Percentiles rank a stretch among this genome's conserved stretches.
Conservation (phyloP, 2,113 vertebrate genomes). For the Cardinalis cardinalis region DNA sequence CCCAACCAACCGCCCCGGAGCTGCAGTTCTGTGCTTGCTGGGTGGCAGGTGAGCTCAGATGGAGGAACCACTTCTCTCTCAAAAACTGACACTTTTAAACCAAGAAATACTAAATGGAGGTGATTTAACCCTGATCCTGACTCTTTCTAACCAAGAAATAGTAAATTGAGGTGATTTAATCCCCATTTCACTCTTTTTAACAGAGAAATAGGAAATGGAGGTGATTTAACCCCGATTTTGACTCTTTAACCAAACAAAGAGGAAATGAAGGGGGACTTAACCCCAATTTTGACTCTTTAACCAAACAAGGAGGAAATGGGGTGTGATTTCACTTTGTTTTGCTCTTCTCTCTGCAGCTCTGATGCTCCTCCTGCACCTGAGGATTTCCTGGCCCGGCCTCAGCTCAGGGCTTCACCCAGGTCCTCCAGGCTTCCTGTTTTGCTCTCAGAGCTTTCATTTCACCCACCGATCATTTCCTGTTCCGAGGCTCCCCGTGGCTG, state of each 20-base stretch:
- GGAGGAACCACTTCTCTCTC: neutral
- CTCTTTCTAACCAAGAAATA: neutral
- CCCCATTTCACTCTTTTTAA: neutral
- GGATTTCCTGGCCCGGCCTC: neutral
- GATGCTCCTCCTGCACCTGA: neutral
- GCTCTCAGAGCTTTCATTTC: neutral
- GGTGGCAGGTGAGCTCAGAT: neutral
- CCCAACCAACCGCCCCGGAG: no score
- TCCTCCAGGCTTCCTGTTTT: constrained; percentile 39
- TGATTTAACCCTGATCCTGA: neutral
- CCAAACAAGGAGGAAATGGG: neutral
- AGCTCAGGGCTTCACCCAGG: neutral
- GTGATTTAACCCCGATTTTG: accelerated
- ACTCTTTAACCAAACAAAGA: neutral
- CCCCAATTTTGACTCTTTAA: neutral
- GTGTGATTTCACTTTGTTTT: accelerated
- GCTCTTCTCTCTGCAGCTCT: neutral
- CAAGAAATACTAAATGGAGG: neutral
- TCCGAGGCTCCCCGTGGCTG: accelerated
- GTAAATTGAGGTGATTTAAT: neutral
- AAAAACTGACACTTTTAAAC: neutral
- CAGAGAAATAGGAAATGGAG: no score
- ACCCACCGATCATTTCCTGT: neutral
- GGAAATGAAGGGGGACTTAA: neutral
- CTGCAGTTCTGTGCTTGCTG: neutral